phyloP scores from a whole-genome alignment of 2,113 vertebrate genomes.

The Bothrops jararaca region DNA sequence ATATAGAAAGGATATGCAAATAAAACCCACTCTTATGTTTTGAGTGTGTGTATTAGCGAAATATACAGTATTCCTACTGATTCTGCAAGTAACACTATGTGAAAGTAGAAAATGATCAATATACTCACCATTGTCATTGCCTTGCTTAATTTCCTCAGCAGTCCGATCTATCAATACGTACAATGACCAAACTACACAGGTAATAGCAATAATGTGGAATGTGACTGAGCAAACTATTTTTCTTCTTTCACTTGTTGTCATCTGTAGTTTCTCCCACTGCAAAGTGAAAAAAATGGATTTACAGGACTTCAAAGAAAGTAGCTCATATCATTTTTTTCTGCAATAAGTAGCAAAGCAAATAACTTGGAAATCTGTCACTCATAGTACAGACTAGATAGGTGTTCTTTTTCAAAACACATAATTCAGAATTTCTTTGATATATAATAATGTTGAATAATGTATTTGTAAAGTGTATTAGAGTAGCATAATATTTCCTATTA shows the following conservation, averaged over 20 bases:
- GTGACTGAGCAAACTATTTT: conserved; percentile 93
- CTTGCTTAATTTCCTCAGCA: conserved; percentile 87
- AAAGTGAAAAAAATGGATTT: conserved; percentile 34
- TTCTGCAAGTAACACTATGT: neutral
- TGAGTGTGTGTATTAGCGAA: neutral
- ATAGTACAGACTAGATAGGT: neutral
- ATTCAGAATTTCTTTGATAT: neutral
- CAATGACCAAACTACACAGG: conserved; percentile 91
- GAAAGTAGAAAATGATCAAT: neutral
- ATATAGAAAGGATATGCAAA: neutral
- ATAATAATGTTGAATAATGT: neutral
- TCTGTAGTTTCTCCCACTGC: conserved; percentile 96
- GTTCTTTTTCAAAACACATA: neutral
- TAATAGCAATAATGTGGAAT: conserved; percentile 91
- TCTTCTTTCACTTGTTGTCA: conserved; percentile 88
- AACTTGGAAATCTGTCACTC: neutral
- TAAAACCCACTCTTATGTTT: neutral
- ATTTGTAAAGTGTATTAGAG: neutral
- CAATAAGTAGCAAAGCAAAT: neutral
- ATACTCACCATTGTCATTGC: conserved; percentile 84
- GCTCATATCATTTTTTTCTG: neutral
- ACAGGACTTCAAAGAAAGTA: conserved; percentile 18
- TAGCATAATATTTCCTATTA: neutral
- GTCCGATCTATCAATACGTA: conserved; percentile 88
- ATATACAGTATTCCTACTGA: neutral